Base-by-base conservation (phyloP, 2,888 invertebrate genomes). In the Liopterus haemorrhoidalis region DNA sequence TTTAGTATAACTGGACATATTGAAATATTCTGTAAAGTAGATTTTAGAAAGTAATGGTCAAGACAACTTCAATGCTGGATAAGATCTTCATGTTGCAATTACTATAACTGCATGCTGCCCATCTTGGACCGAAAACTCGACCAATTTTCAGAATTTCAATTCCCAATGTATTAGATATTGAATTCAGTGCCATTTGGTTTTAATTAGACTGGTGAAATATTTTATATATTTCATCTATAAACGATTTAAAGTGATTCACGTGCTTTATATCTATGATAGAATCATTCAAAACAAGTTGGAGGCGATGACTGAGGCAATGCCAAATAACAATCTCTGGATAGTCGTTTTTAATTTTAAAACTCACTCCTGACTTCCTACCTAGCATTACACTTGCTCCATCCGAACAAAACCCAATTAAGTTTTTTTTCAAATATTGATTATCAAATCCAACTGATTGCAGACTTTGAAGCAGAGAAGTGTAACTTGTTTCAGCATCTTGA, bases 181-280 rank as follows among this genome's bases (percentile, higher is more conserved):
- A 28, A 15, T 27, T 31, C 21, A 50, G 18, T 38, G 41, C 48
- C 8, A 2, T 8, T 28, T 46, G 43, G 33, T 48, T 27, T 49
- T 50, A 39, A 33, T 38, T 36, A 37, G 38, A 42, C 18, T 46
- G 18, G 28, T 15, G 28, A 31, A 21, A 45, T 22, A 20, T 22
- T n/a, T 2, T 6, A 35, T 42, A 48, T 27, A 50, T 31, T 37
- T 45, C 45, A 33, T 50, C 50, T 24, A 50, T 30, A 32, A 50
- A 48, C 12, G 20, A n/a, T 42, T 50, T 48, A 35, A 48, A 48
- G 46, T 50, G 46, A 45, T 51, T 49, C 22, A 49, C 22, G 48
- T 40, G 31, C n/a, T 40, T 41, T 20, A 49, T 41, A 20, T 47
- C 32, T 25, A 35, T 41, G 24, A 52, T 47, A 5, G 46, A 32